These are phyloP conservation scores for Panagrolaimus sp. DNA, from an alignment of 1,140 invertebrate genomes.

Conservation along the genomic window DNA sequence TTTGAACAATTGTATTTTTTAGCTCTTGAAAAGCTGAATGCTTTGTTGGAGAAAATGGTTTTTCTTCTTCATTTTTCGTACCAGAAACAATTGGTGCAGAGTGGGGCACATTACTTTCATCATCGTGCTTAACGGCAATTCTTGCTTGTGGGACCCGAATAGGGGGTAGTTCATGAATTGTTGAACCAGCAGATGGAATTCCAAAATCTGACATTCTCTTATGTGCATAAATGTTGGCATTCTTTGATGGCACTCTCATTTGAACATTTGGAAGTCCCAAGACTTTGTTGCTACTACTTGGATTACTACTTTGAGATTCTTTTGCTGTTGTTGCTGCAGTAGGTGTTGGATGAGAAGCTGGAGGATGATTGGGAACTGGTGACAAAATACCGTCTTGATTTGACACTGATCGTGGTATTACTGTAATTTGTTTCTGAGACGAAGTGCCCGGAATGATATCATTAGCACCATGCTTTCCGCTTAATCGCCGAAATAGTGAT, in stretches of 20 bases:
- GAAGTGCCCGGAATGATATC: constrained; percentile 57
- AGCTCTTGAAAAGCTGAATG: constrained; percentile 10
- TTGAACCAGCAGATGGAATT: not conserved
- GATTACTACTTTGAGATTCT: not conserved
- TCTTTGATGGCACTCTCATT: not conserved
- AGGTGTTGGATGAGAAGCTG: not conserved
- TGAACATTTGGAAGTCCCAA: not conserved
- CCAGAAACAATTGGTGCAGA: no score
- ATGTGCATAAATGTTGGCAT: not conserved
- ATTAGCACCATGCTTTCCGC: constrained; percentile 47
- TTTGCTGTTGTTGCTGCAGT: not conserved
- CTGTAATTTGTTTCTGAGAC: constrained; percentile 55
- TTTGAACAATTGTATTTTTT: constrained; percentile 5
- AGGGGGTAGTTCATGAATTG: not conserved
- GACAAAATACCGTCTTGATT: constrained; percentile 41
- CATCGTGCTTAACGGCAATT: not conserved
- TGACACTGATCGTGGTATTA: constrained; percentile 55
- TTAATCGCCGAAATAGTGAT: constrained; percentile 44
- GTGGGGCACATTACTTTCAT: not conserved
- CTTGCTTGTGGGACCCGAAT: not conserved
- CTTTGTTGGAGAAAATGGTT: not conserved
- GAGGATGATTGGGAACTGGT: not conserved
- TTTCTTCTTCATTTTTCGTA: not conserved
- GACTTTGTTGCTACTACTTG: no score
- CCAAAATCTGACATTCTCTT: not conserved